These are phyloP conservation scores for Liposcelis brunnea DNA, from an alignment of 2,888 invertebrate species.

Conservation along the genomic window DNA sequence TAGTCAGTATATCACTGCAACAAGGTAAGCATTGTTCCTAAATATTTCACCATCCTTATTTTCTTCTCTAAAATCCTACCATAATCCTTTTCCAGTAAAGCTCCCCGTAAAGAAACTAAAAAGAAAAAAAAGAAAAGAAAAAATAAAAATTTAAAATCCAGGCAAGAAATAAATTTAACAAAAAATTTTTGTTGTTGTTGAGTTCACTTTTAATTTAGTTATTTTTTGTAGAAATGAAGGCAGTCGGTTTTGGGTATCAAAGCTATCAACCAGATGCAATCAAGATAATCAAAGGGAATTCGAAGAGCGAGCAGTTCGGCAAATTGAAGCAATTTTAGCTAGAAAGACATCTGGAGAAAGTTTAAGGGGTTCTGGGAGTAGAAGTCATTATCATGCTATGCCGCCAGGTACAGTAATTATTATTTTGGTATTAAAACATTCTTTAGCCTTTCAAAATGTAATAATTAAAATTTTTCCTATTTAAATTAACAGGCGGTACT, in stretches of 20 bases:
- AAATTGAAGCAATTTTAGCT: conserved; percentile 44
- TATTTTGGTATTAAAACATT: background rate
- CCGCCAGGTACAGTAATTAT: conserved; percentile 15
- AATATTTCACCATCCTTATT: no score
- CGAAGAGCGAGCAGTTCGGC: conserved; percentile 57
- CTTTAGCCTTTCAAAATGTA: no score
- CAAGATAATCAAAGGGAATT: conserved; percentile 74
- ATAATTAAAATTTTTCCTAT: conserved; percentile 1
- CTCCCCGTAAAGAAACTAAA: background rate
- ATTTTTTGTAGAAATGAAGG: conserved; percentile 22
- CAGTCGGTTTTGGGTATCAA: conserved; percentile 54
- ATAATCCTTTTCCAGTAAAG: background rate
- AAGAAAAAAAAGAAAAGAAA: background rate
- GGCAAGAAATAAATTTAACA: background rate
- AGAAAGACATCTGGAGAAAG: conserved; percentile 26
- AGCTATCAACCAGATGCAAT: conserved; percentile 63
- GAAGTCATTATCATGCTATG: conserved; percentile 17
- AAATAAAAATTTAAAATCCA: no score
- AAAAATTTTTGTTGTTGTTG: conserved; percentile 1
- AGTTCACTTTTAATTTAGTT: background rate
- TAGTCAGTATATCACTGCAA: background rate
- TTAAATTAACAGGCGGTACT: conserved; percentile 42
- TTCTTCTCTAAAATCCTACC: no score
- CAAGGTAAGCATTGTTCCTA: no score
- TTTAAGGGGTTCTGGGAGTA: conserved; percentile 17